Evolutionary conservation across 2,797 vertebrate genomes (phyloP).

Genomic region (Loriculus beryllinus): DNA sequence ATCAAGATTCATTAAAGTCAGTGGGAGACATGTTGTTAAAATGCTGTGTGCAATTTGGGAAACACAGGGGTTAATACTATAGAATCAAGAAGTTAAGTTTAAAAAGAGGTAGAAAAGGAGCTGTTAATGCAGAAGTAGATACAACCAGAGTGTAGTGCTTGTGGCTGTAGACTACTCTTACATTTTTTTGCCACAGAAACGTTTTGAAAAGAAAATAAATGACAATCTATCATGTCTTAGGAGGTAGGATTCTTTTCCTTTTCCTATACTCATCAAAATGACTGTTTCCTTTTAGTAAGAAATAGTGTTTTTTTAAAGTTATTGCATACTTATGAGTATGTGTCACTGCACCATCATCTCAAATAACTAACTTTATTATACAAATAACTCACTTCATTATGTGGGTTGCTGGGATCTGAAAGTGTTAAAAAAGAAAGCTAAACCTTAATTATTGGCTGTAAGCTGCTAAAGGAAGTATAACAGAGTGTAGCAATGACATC

Average conservation of each 20-base stretch:
- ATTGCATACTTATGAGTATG: background rate
- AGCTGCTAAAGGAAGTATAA: conserved; percentile 51
- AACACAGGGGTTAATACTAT: conserved; percentile 41
- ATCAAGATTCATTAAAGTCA: conserved; percentile 65
- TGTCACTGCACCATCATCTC: conserved; percentile 5
- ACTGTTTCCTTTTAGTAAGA: conserved; percentile 38
- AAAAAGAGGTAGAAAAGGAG: background rate
- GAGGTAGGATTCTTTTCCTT: background rate
- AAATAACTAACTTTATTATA: conserved; percentile 41
- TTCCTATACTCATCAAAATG: conserved; percentile 8
- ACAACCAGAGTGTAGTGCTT: background rate
- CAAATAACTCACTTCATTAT: conserved; percentile 30
- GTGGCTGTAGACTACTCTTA: conserved; percentile 36
- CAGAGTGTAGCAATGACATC: conserved; percentile 44
- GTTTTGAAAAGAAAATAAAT: conserved; percentile 39
- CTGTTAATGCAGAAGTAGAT: background rate
- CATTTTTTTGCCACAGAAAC: conserved; percentile 24
- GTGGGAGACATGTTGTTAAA: conserved; percentile 31
- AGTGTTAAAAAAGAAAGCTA: conserved; percentile 58
- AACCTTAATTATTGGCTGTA: conserved; percentile 58
- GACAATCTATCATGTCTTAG: conserved; percentile 25
- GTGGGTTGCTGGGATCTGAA: conserved; percentile 16
- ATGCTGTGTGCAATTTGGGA: background rate
- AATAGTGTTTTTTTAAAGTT: background rate
- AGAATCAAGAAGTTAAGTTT: background rate